Base-by-base conservation (phyloP, 2,113 vertebrate species). In the Micronycteris hirsuta region DNA sequence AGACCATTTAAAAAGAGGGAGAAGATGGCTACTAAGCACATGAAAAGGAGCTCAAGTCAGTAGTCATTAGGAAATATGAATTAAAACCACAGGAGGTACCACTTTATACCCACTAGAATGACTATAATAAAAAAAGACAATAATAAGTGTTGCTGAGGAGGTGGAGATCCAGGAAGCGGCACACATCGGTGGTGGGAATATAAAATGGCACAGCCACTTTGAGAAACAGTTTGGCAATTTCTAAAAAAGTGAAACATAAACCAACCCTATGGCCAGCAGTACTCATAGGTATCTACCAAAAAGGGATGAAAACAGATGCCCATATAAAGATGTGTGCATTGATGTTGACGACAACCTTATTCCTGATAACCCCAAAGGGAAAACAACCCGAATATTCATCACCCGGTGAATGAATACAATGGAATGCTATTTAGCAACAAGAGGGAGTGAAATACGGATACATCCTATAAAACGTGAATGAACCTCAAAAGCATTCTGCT, bases 211-310 rank as follows among this genome's bases (percentile, higher is more conserved):
- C 43, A 80, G 28, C 36, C 36, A 80, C 28, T 90, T 52, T 58
- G 56, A 58, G 24, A 58, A 58, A 58, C 56, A 26, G 56, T 58
- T 61, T 73, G 58, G 52, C 26, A 7, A 52, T 89, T 84, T 85
- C 58, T 93, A 24, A 76, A 92, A 94, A 88, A 88, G 31, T 65
- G 58, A 91, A 33, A 73, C 36, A 73, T 61, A 92, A 52, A 54
- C 20, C 90, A 54, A 94, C 7, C 20, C 41, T 80, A 41, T 19
- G 4, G 71, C 20, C 82, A 94, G 52, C n/a, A 71, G 71, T 92
- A 67, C 24, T 36, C 17, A 3, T 7, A 45, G 24, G 47, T 58
- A 74, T 63, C 36, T 78, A 41, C 7, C 6, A 31, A 74, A 73
- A 43, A 92, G 33, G 38, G 83, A 80, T 65, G 43, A 92, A 80